These are phyloP conservation scores for Ormyrus labotus DNA, from an alignment of 2,888 invertebrate species.

Conservation along the genomic window DNA sequence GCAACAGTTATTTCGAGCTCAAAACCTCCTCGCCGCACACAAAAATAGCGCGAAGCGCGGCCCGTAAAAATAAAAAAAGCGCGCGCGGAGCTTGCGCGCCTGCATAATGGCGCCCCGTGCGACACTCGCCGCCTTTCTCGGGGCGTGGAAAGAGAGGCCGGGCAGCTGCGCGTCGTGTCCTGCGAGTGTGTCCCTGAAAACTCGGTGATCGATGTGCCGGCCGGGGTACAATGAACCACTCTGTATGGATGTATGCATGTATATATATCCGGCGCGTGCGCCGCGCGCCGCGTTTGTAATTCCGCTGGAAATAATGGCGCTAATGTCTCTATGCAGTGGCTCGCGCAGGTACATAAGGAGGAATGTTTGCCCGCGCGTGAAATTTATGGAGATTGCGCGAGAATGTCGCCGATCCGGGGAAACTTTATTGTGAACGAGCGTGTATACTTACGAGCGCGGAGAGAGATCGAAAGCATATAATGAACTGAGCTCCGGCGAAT, in stretches of 20 bases:
- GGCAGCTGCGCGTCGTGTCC: background rate
- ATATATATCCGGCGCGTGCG: background rate
- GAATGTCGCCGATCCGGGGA: background rate
- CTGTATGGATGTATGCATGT: conserved; percentile 7
- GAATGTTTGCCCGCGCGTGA: conserved; percentile 33
- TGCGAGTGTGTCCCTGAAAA: conserved; percentile 24
- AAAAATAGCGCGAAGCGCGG: too few relatives aligned
- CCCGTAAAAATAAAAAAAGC: too few relatives aligned
- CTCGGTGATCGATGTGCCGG: conserved; percentile 22
- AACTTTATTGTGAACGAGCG: conserved; percentile 10
- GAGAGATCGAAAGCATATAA: background rate
- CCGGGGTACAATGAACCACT: conserved; percentile 31
- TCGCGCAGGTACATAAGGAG: background rate
- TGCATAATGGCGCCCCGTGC: too few relatives aligned
- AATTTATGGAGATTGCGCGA: conserved; percentile 48
- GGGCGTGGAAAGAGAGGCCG: conserved; percentile 17
- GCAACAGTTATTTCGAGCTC: too few relatives aligned
- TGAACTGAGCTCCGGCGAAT: too few relatives aligned
- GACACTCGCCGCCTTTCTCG: background rate
- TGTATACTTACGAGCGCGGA: background rate
- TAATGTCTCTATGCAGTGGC: conserved; percentile 35
- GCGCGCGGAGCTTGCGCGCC: too few relatives aligned
- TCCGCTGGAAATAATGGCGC: conserved; percentile 29
- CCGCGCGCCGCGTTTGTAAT: background rate
- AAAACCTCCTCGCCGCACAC: too few relatives aligned